phyloP scores from a whole-genome alignment of 2,888 invertebrate species.

The Eutolmus rufibarbis region DNA sequence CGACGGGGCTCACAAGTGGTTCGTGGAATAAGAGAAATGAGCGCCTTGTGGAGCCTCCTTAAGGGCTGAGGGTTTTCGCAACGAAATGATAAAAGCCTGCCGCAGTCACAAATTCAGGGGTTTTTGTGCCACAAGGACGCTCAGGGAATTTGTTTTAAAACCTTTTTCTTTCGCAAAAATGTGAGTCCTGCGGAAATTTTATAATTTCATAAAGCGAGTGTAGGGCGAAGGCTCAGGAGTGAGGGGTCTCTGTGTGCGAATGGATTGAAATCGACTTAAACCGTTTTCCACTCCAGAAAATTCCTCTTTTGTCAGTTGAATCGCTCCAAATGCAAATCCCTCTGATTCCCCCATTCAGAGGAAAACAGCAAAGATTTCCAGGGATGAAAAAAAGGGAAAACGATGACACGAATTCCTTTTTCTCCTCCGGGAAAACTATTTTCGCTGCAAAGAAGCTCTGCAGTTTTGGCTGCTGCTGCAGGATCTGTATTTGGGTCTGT shows the following conservation, averaged over 20 bases:
- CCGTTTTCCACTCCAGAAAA: not conserved
- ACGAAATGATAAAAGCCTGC: not conserved
- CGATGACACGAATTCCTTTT: not conserved
- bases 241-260: not conserved
- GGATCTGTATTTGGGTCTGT: not conserved
- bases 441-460: not conserved
- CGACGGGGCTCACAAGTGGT: not conserved
- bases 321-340: not conserved
- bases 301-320: not conserved
- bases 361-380: not conserved
- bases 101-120: not conserved
- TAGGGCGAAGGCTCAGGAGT: not conserved
- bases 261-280: not conserved
- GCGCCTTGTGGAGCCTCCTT: not conserved
- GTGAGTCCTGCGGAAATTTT: not conserved
- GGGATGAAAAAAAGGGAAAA: not conserved
- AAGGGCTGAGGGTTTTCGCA: not conserved
- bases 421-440: not conserved
- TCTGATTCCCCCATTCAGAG: not conserved
- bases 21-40: not conserved
- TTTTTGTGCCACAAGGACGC: not conserved
- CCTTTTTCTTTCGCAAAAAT: not conserved
- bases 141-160: not conserved
- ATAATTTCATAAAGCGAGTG: not conserved
- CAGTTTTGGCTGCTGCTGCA: not conserved